These are phyloP conservation scores for Drosophila peninsularis DNA, from an alignment of 2,888 invertebrate genomes.

Conservation along the genomic window DNA sequence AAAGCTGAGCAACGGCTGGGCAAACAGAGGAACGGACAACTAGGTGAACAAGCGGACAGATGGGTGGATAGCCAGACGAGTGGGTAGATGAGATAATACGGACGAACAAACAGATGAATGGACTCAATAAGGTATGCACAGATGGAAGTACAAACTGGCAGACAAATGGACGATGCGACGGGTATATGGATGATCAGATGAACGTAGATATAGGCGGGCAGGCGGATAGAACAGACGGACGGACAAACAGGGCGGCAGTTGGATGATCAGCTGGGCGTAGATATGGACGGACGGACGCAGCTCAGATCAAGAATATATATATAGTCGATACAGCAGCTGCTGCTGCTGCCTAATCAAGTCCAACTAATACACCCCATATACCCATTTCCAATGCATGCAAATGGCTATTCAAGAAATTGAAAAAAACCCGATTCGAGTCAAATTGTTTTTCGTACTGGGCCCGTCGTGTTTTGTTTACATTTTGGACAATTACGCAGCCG, in stretches of 20 bases:
- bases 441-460: constrained; percentile 6
- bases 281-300: background rate
- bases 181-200: no score
- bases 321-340: no score
- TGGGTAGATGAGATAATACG: background rate
- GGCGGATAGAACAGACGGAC: background rate
- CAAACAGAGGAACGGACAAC: no score
- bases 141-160: background rate
- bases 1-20: background rate
- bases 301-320: background rate
- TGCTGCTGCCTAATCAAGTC: no score
- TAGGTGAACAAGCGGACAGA: background rate
- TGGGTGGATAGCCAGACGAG: background rate
- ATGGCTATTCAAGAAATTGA: background rate
- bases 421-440: constrained; percentile 7
- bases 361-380: background rate
- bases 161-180: background rate
- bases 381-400: background rate
- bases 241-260: background rate
- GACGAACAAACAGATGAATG: background rate
- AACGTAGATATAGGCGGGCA: background rate
- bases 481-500: constrained; percentile 77
- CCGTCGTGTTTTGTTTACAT: constrained; percentile 60
- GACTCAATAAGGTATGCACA: no score
- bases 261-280: background rate